Base-by-base conservation (phyloP, 2,113 vertebrate genomes). In the Xiphias gladius region DNA sequence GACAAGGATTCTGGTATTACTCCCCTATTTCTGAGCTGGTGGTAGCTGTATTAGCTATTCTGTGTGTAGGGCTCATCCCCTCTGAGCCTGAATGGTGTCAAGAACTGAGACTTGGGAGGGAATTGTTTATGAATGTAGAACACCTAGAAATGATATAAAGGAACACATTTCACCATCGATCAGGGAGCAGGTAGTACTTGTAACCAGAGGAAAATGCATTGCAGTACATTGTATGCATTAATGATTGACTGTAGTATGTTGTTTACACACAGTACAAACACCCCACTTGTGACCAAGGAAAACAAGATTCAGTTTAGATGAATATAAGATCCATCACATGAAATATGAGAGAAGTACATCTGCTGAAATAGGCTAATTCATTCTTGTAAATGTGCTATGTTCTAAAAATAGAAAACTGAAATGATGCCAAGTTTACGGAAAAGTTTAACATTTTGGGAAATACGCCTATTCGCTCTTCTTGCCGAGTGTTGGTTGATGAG, bases 41-140 rank as follows among this genome's bases (percentile, higher is more conserved):
- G 78, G 73, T 80, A 79, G 78, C 67, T 78, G 64, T 74, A 77
- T 88, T 87, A 87, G 65, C 68, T 65, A 83, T 92, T 91, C 86
- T 88, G 86, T 88, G 73, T 93, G 86, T 82, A 62, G 64, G 75
- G 61, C 70, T 84, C 74, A 76, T 85, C 75, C 84, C 65, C 77
- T 86, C 81, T 58, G 84, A 89, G 84, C 75, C 73, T 50, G 58
- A 78, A 72, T 10, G 39, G 78, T 85, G 79, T 88, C 76, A 80
- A 88, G 87, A 85, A 46, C 54, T 48, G 70, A 89, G 71, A 79
- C 71, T 66, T 54, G n/a, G 81, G 73, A 84, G 80, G 55, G 86
- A 90, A 82, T 50, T 80, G 61, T 84, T 80, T 86, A 84, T 80
- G 55, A 88, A 80, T 67, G 84, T 74, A 19, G 76, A 91, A 74